Evolutionary conservation across 2,888 invertebrate genomes (phyloP).

Genomic region (Drosophila paranaensis): DNA sequence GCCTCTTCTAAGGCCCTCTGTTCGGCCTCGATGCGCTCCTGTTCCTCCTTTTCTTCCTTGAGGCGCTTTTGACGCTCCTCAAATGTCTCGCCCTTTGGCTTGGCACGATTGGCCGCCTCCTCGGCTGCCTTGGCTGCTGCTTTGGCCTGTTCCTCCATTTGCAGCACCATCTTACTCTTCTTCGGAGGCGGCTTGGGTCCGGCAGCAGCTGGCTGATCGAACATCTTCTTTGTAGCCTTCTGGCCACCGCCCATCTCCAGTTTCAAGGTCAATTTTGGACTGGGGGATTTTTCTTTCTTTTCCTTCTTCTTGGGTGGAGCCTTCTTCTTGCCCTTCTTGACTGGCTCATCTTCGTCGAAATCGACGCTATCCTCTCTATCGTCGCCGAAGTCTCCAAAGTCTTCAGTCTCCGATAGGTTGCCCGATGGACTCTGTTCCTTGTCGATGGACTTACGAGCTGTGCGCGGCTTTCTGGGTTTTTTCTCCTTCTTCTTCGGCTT

Average conservation of each 20-base stretch:
- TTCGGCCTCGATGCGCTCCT: slow-evolving; percentile 80
- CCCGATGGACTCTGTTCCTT: slow-evolving; percentile 67
- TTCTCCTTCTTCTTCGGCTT: slow-evolving; percentile 83
- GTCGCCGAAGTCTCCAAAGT: slow-evolving; percentile 58
- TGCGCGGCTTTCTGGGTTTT: slow-evolving; percentile 73
- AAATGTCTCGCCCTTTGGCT: slow-evolving; percentile 81
- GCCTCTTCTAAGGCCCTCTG: slow-evolving; percentile 79
- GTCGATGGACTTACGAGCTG: slow-evolving; percentile 75
- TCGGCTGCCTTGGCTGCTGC: slow-evolving; percentile 83
- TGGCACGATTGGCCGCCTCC: slow-evolving; percentile 80
- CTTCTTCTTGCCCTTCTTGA: slow-evolving; percentile 82
- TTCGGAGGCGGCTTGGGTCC: slow-evolving; percentile 83
- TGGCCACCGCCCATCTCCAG: slow-evolving; percentile 83
- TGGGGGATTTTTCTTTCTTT: slow-evolving; percentile 83
- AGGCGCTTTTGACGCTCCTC: slow-evolving; percentile 83
- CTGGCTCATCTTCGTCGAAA: slow-evolving; percentile 80
- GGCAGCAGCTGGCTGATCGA: slow-evolving; percentile 79
- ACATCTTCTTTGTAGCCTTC: slow-evolving; percentile 84
- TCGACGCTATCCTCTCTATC: slow-evolving; percentile 82
- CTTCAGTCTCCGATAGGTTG: slow-evolving; percentile 43
- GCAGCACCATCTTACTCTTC: slow-evolving; percentile 83
- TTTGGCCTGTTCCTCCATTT: slow-evolving; percentile 84
- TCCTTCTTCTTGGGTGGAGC: slow-evolving; percentile 82
- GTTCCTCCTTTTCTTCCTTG: slow-evolving; percentile 81
- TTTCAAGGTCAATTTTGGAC: slow-evolving; percentile 83